A percentile compares a stretch with the other conserved stretches of the same genome.
Conservation (phyloP, 2,888 invertebrate species). For the Philopedon plagiatum region DNA sequence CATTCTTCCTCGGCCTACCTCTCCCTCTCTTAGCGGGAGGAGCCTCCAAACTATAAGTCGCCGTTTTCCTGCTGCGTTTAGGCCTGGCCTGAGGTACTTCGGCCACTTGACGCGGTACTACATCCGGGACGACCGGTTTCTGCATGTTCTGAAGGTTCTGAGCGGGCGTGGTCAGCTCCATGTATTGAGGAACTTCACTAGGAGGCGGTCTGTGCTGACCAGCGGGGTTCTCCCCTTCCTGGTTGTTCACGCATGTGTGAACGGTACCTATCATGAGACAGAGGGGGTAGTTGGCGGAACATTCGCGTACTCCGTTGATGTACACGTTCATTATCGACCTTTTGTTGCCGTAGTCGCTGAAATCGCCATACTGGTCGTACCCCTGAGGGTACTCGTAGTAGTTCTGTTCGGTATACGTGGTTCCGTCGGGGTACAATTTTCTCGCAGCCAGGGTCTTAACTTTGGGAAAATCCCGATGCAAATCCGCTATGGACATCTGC, state of each 20-base stretch:
- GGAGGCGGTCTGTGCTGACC: background rate
- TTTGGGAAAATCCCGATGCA: slow-evolving; percentile 26
- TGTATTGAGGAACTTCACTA: background rate
- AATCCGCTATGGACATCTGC: slow-evolving; percentile 46
- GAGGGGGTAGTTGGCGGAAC: slow-evolving; percentile 17
- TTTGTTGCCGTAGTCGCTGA: slow-evolving; percentile 21
- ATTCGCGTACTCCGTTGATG: slow-evolving; percentile 27
- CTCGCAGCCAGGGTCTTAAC: slow-evolving; percentile 39
- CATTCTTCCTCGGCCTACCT: slow-evolving; percentile 23
- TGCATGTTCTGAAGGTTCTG: background rate
- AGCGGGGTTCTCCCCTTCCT: no score
- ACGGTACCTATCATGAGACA: slow-evolving; percentile 25
- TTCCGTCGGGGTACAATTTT: slow-evolving; percentile 35
- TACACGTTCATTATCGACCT: slow-evolving; percentile 19
- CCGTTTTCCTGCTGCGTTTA: background rate
- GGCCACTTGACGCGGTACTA: background rate
- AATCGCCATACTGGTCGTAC: slow-evolving; percentile 7
- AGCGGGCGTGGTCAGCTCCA: background rate
- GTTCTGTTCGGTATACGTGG: background rate
- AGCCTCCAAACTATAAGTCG: background rate
- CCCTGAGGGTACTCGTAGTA: slow-evolving; percentile 18
- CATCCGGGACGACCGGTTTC: background rate
- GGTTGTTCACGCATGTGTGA: slow-evolving; percentile 20
- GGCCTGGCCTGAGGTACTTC: background rate
- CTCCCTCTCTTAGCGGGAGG: slow-evolving; percentile 23